Percentiles rank a stretch among this genome's conserved stretches.
These are phyloP conservation scores for Lithobates pipiens DNA, from an alignment of 2,797 vertebrate genomes.

Conservation along the genomic window DNA sequence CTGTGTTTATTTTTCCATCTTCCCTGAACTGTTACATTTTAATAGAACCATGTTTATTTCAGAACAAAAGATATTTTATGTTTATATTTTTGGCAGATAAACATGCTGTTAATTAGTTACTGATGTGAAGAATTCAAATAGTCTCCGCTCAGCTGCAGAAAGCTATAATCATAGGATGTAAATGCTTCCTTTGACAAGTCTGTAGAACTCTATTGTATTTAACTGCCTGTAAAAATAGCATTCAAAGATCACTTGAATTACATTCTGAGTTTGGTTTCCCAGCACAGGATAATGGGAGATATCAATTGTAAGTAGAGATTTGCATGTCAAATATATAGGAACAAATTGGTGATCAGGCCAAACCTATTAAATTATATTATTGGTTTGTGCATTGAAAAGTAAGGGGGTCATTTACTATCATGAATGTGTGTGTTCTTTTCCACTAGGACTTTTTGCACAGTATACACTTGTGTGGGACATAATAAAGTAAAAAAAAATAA, in stretches of 20 bases:
- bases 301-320: constrained; percentile 24
- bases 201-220: constrained; percentile 32
- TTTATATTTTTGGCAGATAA: constrained; percentile 46
- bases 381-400: not conserved
- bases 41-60: constrained; percentile 34
- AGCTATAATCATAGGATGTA: constrained; percentile 43
- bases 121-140: constrained; percentile 44
- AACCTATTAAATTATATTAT: constrained; percentile 3
- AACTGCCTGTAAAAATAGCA: constrained; percentile 47
- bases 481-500: too few relatives aligned
- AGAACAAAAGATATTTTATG: constrained; percentile 45
- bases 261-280: constrained; percentile 21
- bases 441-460: not conserved
- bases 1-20: constrained; percentile 3
- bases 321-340: constrained; percentile 7
- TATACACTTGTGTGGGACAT: not conserved
- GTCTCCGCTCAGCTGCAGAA: constrained; percentile 35
- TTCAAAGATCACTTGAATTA: constrained; percentile 26
- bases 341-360: not conserved
- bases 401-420: not conserved
- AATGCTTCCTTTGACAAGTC: constrained; percentile 48
- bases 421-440: not conserved
- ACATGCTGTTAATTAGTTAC: constrained; percentile 43
- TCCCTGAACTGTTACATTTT: constrained; percentile 16
- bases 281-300: constrained; percentile 37